Conservation (phyloP, 2,113 vertebrate genomes). For the Chelonoidis abingdonii region DNA sequence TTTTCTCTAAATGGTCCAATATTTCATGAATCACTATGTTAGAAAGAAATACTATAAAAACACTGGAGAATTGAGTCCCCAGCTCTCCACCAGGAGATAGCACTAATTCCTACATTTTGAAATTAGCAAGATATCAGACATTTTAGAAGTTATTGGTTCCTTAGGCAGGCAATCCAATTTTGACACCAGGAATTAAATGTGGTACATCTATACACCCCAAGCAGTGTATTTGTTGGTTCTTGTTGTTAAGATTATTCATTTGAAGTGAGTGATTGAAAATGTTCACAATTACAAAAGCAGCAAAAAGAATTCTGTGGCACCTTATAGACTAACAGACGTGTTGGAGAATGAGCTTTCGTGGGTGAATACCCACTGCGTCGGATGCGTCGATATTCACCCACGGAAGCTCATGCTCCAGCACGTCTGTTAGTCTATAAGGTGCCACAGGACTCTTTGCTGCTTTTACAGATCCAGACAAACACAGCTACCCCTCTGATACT, state of each 20-base stretch:
- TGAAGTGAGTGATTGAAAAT: neutral
- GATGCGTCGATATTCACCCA: too few species aligned
- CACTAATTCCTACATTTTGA: neutral
- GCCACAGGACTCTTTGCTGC: too few species aligned
- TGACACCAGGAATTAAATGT: neutral
- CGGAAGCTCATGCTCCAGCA: too few species aligned
- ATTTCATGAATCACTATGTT: neutral
- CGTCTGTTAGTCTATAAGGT: too few species aligned
- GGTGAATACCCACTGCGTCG: too few species aligned
- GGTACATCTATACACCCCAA: neutral
- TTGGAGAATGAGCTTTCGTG: too few species aligned
- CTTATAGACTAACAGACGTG: too few species aligned
- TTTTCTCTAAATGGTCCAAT: neutral
- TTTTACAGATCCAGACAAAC: too few species aligned
- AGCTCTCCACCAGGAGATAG: neutral
- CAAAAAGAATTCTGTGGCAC: too few species aligned
- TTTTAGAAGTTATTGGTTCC: neutral
- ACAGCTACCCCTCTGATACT: too few species aligned
- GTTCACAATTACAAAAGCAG: neutral
- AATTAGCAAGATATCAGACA: neutral
- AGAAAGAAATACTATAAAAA: accelerated
- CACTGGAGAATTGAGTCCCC: neutral
- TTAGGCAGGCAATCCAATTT: neutral
- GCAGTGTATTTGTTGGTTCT: neutral
- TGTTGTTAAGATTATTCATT: neutral